Base-by-base conservation (phyloP, 2,888 invertebrate genomes). In the Hypena proboscidalis region DNA sequence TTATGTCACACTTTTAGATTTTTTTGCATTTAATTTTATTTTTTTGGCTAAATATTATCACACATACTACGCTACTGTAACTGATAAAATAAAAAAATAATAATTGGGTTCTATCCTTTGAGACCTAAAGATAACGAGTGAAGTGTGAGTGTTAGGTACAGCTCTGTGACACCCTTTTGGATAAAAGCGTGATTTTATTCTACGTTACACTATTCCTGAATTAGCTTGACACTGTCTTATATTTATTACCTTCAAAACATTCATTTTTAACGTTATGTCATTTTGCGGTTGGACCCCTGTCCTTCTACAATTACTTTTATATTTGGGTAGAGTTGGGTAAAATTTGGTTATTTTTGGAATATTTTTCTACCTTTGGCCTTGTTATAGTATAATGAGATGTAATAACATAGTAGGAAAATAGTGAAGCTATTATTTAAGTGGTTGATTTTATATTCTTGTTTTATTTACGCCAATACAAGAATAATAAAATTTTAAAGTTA, bases 361-460 rank as follows among this genome's bases (percentile, higher is more conserved):
- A 45, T 53, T 53, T 52, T 42, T 39, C 29, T 42, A 26, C 36
- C 14, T 31, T 39, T 27, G 26, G 36, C 20, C 21, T 39, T n/a
- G 4, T 4, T 19, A 35, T 32, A 42, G 21, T 9, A 7, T 50
- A 56, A 48, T 35, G 32, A 29, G 35, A 23, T 29, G 25, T 17
- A 29, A 8, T 1, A 29, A 25, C 11, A 11, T 15, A 31, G 33
- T 27, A 17, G 15, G 23, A 19, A 36, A 42, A 33, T 49, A 35
- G 17, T 25, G 8, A 31, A 42, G 15, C 27, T 38, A 20, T 36
- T 22, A 19, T 33, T 37, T 51, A 45, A 46, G 39, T 41, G 39
- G 21, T 4, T 22, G 26, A 50, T 50, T 56, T 46, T 25, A 25
- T 10, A 7, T 25, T 5, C 2, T 8, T 2, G n/a, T 9, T 22